Conservation (phyloP, 2,113 vertebrate species). For the Gasterosteus aculeatus region DNA sequence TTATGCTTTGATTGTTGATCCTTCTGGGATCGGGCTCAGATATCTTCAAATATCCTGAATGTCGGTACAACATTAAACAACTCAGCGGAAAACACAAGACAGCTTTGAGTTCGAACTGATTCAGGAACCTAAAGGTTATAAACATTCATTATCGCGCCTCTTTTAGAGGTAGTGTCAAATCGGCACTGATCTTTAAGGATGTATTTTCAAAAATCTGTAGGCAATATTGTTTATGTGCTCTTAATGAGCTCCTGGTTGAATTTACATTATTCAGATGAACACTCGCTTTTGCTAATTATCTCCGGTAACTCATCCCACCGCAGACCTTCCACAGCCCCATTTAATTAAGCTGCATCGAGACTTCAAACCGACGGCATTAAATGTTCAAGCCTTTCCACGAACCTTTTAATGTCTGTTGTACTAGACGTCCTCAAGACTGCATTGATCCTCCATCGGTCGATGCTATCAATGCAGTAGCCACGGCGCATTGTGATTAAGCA, state of each 20-base stretch:
- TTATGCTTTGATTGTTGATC: conserved; percentile 46
- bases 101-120: conserved; percentile 32
- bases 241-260: conserved; percentile 52
- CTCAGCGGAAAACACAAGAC: conserved; percentile 26
- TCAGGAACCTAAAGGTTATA: conserved; percentile 12
- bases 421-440: conserved; percentile 60
- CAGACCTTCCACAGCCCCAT: conserved; percentile 50
- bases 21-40: conserved; percentile 28
- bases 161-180: conserved; percentile 25
- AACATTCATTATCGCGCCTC: conserved; percentile 16
- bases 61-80: conserved; percentile 36
- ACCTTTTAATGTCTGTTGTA: conserved; percentile 60
- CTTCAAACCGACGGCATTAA: conserved; percentile 50
- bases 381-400: conserved; percentile 54
- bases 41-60: conserved; percentile 44
- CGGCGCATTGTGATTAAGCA: conserved; percentile 71
- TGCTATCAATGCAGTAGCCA: conserved; percentile 59
- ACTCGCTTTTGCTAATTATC: conserved; percentile 49
- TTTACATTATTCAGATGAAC: conserved; percentile 49
- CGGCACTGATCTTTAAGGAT: conserved; percentile 25
- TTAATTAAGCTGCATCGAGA: conserved; percentile 55
- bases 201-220: conserved; percentile 14
- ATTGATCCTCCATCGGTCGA: conserved; percentile 72
- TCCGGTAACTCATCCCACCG: conserved; percentile 40
- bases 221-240: conserved; percentile 39